phyloP scores from a whole-genome alignment of 1,140 invertebrate species.

The Neodiprion virginianus region DNA sequence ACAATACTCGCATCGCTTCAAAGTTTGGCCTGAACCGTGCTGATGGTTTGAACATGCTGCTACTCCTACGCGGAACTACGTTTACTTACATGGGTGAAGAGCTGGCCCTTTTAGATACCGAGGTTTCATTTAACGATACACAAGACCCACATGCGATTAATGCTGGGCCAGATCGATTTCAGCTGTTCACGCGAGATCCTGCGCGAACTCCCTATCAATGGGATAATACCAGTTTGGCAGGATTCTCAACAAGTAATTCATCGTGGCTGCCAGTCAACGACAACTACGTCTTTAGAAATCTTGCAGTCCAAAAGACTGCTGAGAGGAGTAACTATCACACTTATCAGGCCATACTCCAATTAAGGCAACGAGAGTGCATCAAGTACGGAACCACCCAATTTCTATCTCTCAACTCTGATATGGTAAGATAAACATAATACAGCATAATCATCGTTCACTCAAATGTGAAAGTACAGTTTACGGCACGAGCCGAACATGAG shows the following conservation, averaged over 20 bases:
- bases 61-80: slow-evolving; percentile 71
- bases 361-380: slow-evolving; percentile 23
- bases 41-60: slow-evolving; percentile 70
- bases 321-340: slow-evolving; percentile 61
- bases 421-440: no score
- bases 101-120: slow-evolving; percentile 76
- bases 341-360: slow-evolving; percentile 43
- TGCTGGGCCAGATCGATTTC: slow-evolving; percentile 51
- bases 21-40: slow-evolving; percentile 69
- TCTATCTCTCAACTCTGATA: slow-evolving; percentile 35
- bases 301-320: slow-evolving; percentile 49
- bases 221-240: slow-evolving; percentile 70
- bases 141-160: slow-evolving; percentile 55
- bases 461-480: no score
- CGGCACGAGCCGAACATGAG: no score
- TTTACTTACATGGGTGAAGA: slow-evolving; percentile 82
- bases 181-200: slow-evolving; percentile 63
- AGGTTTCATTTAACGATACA: slow-evolving; percentile 60
- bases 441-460: no score
- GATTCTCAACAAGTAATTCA: slow-evolving; percentile 62
- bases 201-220: slow-evolving; percentile 81
- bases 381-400: slow-evolving; percentile 34
- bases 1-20: slow-evolving; percentile 69
- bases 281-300: slow-evolving; percentile 65
- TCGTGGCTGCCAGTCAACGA: slow-evolving; percentile 72